Evolutionary conservation across 2,113 vertebrate genomes (phyloP).

Genomic region (Otolemur garnettii): DNA sequence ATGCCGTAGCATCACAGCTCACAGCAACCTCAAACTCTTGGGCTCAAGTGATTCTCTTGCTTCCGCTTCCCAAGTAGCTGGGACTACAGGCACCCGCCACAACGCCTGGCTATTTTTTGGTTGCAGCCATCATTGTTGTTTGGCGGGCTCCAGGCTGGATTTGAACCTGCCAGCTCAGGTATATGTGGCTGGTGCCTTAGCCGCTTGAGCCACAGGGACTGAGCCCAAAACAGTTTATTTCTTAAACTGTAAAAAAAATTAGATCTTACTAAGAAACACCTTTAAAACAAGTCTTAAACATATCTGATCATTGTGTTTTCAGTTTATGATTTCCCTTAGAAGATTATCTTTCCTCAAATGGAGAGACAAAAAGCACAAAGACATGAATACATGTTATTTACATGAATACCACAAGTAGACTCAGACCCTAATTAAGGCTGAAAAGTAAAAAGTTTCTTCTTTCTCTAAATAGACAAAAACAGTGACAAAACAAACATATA

Average conservation of each 20-base stretch:
- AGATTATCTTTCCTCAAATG: conserved; percentile 38
- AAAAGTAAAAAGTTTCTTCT: conserved; percentile 43
- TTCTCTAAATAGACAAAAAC: conserved; percentile 39
- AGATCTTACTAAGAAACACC: neutral
- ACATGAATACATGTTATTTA: conserved; percentile 53
- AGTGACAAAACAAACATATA: conserved; percentile 16
- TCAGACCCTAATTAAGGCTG: conserved; percentile 52
- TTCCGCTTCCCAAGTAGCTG: too few species aligned
- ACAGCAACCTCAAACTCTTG: too few species aligned
- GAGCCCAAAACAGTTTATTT: conserved; percentile 31
- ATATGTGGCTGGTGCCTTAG: too few species aligned
- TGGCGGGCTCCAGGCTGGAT: too few species aligned
- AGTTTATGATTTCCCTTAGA: conserved; percentile 34
- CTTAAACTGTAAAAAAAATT: conserved; percentile 14
- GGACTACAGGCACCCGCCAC: too few species aligned
- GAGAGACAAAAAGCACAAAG: conserved; percentile 43
- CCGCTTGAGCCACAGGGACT: too few species aligned
- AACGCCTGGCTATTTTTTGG: too few species aligned
- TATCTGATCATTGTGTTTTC: neutral
- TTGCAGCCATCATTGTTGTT: too few species aligned
- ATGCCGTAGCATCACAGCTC: too few species aligned
- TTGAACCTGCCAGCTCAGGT: too few species aligned
- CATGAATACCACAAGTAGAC: conserved; percentile 22
- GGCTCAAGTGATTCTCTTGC: too few species aligned
- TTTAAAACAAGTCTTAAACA: conserved; percentile 45